Base-by-base conservation (phyloP, 2,113 vertebrate genomes). In the Oryzias javanicus region DNA sequence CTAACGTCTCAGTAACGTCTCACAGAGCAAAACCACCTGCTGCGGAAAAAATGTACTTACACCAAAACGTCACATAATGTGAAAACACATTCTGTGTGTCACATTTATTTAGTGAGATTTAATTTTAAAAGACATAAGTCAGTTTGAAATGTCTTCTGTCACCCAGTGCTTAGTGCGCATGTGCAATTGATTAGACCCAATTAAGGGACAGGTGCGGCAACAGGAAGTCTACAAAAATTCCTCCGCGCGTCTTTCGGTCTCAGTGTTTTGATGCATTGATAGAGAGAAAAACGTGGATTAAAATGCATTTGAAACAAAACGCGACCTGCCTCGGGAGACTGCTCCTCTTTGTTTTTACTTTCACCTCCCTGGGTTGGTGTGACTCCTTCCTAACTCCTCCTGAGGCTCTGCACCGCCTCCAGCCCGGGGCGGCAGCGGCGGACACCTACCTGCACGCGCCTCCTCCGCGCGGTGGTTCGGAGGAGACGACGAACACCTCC, bases 221-320 rank as follows among this genome's bases (percentile, higher is more conserved):
- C 16, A 50, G 67, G 60, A 79, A 63, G 47, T 68, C 51, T 76
- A 64, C 27, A 74, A 72, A 71, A 22, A 12, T 0, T 4, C 4
- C 0, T 35, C 44, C 0, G 4, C 4, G 1, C 0, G 0, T 24
- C 4, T 0, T 0, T 14, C 71, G 0, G 47, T 27, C 55, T 51
- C 49, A n/a, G 69, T 66, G 67, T 58, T 53, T 65, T 35, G 53
- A 24, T 45, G 53, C 70, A 6, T 20, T 49, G 5, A 79, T 27
- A 27, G 25, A 22, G 15, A 76, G 14, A 74, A 65, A 52, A 60
- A 25, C 5, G 29, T 22, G 6, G 7, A 18, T 58, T 22, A 53
- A 18, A 2, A 88, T 86, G 86, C 24, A 64, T 77, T 63, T 77
- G 1, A 83, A 75, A 50, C 60, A 17, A 2, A 82, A 49, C 8